Evolutionary conservation across 92 coral and sea anemone species (phyloP), one percentile per base, ranked within the genome.

Genomic region (Epizoanthus ramosus): DNA sequence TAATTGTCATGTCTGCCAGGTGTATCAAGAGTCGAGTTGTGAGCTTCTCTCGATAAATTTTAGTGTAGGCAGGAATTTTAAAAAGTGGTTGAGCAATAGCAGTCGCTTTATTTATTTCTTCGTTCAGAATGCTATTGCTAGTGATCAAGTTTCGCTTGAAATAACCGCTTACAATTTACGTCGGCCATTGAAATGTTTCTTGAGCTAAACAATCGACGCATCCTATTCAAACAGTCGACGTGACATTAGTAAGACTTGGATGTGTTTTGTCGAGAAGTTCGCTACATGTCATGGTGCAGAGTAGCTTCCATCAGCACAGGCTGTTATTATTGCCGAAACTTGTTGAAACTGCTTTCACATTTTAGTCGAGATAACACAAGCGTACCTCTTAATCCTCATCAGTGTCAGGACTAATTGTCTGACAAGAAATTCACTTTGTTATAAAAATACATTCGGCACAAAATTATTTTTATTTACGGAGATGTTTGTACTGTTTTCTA

Each of bases 1-100:
- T 61, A 41, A 77, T 77, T 60, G 50, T 77, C 23, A 65, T 75
- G 18, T 24, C 23, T 77, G 82, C 82, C 82, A 77, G 82, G 82
- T 77, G 82, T 43, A 56, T 43, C 63, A 4, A 10, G 33, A 15
- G 16, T 15, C 24, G 16, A 41, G 7, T 77, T 21, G 66, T 39
- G 82, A 77, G 71, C n/a, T 60, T 77, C 41, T 77, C 39, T 18
- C 25, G 58, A 77, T 58, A 16, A 43, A 61, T 77, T 2, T 23
- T 35, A 37, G 12, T 31, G 22, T 52, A 18, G 39, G 54, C 15
- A 22, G 24, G 58, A 21, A 77, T 37, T 60, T n/a, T 76, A 28
- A 28, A 37, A 37, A 8, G 33, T 37, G 80, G 57, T 50, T 8
- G 52, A 45, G 76, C 14, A 8, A 65, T 18, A 75, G 25, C 54